A percentile compares a stretch with the other conserved stretches of the same genome.
Conservation (phyloP, 2,113 vertebrate species). For the Grantiella picta region DNA sequence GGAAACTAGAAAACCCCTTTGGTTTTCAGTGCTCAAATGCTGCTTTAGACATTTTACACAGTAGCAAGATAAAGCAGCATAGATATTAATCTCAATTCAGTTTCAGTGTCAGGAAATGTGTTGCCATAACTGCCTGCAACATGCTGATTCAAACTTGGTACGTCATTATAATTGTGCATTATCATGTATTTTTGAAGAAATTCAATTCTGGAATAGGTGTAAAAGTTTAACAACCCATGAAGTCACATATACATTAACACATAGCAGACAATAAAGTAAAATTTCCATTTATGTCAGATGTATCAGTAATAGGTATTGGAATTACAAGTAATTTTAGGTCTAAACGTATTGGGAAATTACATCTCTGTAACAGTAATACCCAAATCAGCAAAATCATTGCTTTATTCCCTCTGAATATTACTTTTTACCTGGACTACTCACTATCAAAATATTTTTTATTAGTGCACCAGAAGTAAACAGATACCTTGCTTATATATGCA, state of each 20-base stretch:
- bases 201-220: slow-evolving; percentile 23
- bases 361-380: neutral
- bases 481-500: neutral
- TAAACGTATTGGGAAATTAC: neutral
- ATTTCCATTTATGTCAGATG: neutral
- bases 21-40: neutral
- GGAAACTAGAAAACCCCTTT: neutral
- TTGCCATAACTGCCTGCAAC: neutral
- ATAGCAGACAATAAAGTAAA: neutral
- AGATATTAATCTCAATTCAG: slow-evolving; percentile 6
- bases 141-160: slow-evolving; percentile 19
- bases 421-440: neutral
- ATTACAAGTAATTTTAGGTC: neutral
- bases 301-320: neutral
- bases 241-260: neutral
- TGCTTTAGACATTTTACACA: neutral
- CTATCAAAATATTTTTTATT: neutral
- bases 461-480: neutral
- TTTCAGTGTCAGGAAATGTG: neutral
- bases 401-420: neutral
- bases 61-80: slow-evolving; percentile 2
- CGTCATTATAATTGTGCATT: neutral
- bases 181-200: neutral
- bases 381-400: neutral
- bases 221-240: slow-evolving; percentile 10